Evolutionary conservation across 2,113 vertebrate genomes (phyloP).

Genomic region (Sinocyclocheilus anshuiensis): DNA sequence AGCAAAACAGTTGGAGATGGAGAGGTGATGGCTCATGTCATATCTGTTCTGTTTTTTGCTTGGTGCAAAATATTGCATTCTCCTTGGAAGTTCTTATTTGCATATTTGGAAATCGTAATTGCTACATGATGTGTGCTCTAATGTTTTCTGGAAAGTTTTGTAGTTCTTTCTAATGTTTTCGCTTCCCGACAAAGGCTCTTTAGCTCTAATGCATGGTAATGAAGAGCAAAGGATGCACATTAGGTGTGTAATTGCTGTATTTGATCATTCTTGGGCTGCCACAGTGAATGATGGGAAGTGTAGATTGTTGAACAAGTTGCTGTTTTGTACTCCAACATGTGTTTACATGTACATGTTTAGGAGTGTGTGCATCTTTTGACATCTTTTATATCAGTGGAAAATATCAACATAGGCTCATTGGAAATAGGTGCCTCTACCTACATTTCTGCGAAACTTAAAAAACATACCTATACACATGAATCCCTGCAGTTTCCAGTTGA

Average conservation of each 20-base stretch:
- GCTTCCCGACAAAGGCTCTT: neutral
- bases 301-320: neutral
- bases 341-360: neutral
- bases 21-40: neutral
- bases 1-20: neutral
- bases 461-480: no score
- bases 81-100: neutral
- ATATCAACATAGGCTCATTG: neutral
- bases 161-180: neutral
- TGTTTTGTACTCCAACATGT: neutral
- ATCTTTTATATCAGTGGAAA: neutral
- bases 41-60: neutral
- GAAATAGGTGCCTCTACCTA: no score
- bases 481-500: no score
- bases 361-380: neutral
- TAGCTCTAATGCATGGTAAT: constrained; percentile 16
- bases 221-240: constrained; percentile 7
- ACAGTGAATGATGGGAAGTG: neutral
- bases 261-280: neutral
- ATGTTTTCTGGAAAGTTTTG: neutral
- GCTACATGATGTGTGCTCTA: neutral
- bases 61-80: neutral
- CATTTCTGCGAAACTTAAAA: no score
- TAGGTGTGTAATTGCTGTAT: constrained; percentile 13
- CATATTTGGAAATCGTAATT: neutral